These are phyloP conservation scores for Apus apus DNA, from an alignment of 2,113 vertebrate genomes.

Conservation along the genomic window DNA sequence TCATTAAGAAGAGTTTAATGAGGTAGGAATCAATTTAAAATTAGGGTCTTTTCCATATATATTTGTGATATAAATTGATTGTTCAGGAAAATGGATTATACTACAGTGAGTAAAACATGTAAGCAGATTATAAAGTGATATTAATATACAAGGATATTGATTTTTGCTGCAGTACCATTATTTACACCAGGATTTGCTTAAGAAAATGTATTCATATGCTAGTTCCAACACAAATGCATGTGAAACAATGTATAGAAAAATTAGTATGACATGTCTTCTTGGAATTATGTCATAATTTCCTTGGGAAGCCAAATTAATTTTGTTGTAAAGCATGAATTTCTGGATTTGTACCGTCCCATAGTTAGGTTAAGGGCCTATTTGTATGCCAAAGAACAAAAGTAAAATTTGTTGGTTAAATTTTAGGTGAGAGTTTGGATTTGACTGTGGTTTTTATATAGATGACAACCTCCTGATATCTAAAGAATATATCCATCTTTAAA, in stretches of 20 bases:
- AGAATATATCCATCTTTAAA: not conserved
- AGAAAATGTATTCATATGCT: not conserved
- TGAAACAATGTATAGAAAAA: not conserved
- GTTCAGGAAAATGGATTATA: not conserved
- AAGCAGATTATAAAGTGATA: not conserved
- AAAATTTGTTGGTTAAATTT: not conserved
- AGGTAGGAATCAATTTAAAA: constrained; percentile 18
- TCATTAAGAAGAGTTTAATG: constrained; percentile 39
- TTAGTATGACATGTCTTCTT: not conserved
- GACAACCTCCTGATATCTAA: not conserved
- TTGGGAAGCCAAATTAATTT: not conserved
- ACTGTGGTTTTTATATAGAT: not conserved
- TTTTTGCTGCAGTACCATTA: not conserved
- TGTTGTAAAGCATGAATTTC: not conserved
- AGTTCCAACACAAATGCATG: not conserved
- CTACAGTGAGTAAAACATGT: not conserved
- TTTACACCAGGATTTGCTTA: not conserved
- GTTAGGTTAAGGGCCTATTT: not conserved
- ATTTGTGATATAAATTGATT: not conserved
- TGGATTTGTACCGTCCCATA: not conserved
- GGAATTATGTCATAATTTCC: not conserved
- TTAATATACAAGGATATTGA: not conserved
- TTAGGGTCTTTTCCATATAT: not conserved
- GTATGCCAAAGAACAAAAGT: not conserved
- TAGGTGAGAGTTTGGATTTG: not conserved